Base-by-base conservation (phyloP, 2,888 invertebrate species). In the Synergus umbraculus region DNA sequence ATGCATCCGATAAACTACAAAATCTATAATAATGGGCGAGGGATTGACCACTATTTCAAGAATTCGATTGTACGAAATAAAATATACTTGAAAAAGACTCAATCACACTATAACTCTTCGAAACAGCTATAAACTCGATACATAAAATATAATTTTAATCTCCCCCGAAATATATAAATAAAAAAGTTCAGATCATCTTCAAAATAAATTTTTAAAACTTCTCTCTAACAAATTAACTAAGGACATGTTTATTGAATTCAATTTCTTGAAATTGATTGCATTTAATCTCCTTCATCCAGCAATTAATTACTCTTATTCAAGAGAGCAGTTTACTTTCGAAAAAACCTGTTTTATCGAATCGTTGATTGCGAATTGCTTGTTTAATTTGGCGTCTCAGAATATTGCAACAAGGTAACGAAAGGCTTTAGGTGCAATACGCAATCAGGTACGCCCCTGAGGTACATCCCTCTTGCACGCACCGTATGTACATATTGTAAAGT, bases 381-480 rank as follows among this genome's bases (percentile, higher is more conserved):
- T 64, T 65, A 41, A 43, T 65, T 63, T 65, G 65, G n/a, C 65
- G 65, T 65, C 41, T n/a, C 41, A 65, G 41, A 65, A 65, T 64
- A 22, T 41, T 41, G 10, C 41, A 18, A 41, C 9, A 9, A n/a
- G 41, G 18, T 66, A 66, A 66, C 66, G n/a, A 66, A 66, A 43
- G 4, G 10, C 66, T 43, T 43, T 41, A n/a, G 66, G 66, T 65
- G 65, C 65, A 64, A 37, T 64, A 29, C 37, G 64, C 15, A 66
- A 66, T 66, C 66, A 66, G 41, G 66, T 43, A 43, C 66, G 66
- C 66, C 66, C 66, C 66, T 43, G 66, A 66, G 66, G 66, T 66
- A 66, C 66, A 43, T 41, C 66, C 66, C 66, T 66, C 43, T 43
- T 41, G 66, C 66, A 66, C 43, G 66, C 66, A 66, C 37, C 66